phyloP scores from a whole-genome alignment of 2,113 vertebrate genomes.

The Tetrao urogallus region DNA sequence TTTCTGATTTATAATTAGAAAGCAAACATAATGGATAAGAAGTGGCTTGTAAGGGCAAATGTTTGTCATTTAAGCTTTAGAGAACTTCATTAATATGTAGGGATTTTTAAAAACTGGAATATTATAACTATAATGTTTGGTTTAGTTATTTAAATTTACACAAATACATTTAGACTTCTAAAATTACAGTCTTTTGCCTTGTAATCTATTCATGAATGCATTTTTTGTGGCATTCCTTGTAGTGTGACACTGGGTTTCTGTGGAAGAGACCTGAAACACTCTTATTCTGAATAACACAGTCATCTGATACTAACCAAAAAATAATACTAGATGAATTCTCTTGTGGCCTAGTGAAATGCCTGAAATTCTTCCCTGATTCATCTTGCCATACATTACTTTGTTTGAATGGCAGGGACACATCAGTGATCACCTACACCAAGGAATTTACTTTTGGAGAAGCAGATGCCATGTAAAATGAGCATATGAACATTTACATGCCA shows the following conservation, averaged over 20 bases:
- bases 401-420: neutral
- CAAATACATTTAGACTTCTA: neutral
- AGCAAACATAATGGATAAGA: neutral
- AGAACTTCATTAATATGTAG: neutral
- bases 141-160: neutral
- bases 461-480: constrained; percentile 21
- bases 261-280: neutral
- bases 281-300: neutral
- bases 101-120: neutral
- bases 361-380: neutral
- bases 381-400: neutral
- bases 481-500: neutral
- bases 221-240: neutral
- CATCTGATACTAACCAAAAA: neutral
- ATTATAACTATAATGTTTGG: neutral
- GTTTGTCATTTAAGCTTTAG: neutral
- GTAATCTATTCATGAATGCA: neutral
- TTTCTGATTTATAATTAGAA: neutral
- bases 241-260: neutral
- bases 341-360: neutral
- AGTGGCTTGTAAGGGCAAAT: neutral
- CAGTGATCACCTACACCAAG: neutral
- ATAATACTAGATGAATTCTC: fast-evolving
- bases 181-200: neutral
- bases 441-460: neutral